Base-by-base conservation (phyloP, 1,140 invertebrate genomes). In the Homarus americanus region DNA sequence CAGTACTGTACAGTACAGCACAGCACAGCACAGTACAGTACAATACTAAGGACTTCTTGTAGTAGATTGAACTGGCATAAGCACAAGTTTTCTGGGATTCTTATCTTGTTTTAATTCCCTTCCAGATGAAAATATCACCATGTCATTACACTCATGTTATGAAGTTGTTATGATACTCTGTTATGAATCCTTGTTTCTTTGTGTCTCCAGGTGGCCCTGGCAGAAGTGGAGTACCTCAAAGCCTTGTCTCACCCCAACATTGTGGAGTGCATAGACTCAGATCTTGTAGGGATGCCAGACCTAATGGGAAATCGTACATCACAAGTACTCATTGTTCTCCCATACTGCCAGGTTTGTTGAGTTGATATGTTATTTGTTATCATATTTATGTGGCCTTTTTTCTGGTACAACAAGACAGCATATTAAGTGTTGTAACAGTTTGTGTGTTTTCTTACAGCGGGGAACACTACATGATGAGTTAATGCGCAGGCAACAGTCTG, bases 391-490 rank as follows among this genome's bases (percentile, higher is more conserved):
- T 69, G 63, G n/a, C n/a, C n/a, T n/a, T 32, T 32, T n/a, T 66
- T 7, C 20, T 66, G n/a, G 53, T 20, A 58, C 10, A n/a, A n/a
- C n/a, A n/a, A n/a, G n/a, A n/a, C 12, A 7, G n/a, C 24, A 69
- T 69, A 24, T 15, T 20, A 63, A 9, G 2, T 69, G 28, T 32
- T 69, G 12, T 32, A 12, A 32, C 10, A 7, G 32, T 41, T 32
- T 32, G 2, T 76, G 38, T 28, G 34, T 82, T 82, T 93, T 84
- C 92, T 94, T 94, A 28, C 93, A 97, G 96, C 96, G 95, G 94
- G 97, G 97, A 80, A 97, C 97, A n/a, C 93, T 98, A 44, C 95
- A 96, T 79, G 95, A 96, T 93, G 96, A 96, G 93, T 94, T 98
- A 84, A 96, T 96, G 87, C 94, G 95, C 73, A 94, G 96, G 91